Percentiles rank a stretch among this genome's conserved stretches.
phyloP scores from a whole-genome alignment of 2,113 vertebrate species.

The Gymnocephalus cernua region DNA sequence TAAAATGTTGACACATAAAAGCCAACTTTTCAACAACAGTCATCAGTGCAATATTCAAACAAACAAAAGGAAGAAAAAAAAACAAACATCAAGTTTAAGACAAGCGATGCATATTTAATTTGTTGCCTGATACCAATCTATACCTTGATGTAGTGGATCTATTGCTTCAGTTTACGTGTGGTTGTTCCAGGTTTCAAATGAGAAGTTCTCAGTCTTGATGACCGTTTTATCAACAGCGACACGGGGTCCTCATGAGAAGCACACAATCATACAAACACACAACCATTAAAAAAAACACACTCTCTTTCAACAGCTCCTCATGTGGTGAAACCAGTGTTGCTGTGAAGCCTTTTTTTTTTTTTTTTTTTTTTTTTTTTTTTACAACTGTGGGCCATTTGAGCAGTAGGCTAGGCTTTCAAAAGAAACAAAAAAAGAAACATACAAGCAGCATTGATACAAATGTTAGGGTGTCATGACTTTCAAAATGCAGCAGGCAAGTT shows the following conservation, averaged over 20 bases:
- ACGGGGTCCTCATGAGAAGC: conserved; percentile 56
- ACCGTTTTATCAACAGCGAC: conserved; percentile 52
- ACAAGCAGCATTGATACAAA: conserved; percentile 91
- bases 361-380: too few species aligned
- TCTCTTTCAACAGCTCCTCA: conserved; percentile 70
- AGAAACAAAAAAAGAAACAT: conserved; percentile 67
- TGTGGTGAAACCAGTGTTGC: conserved; percentile 76
- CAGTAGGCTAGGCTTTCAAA: conserved; percentile 66
- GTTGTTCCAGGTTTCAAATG: conserved; percentile 66
- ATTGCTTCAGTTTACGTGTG: conserved; percentile 64
- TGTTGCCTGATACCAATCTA: conserved; percentile 80
- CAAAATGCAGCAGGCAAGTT: conserved; percentile 80
- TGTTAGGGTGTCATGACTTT: conserved; percentile 87
- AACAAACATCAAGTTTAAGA: conserved; percentile 89
- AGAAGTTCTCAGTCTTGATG: conserved; percentile 61
- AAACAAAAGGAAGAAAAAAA: conserved; percentile 82
- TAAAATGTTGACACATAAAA: conserved; percentile 83
- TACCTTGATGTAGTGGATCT: conserved; percentile 63
- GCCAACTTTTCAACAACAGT: conserved; percentile 86
- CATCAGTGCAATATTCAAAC: conserved; percentile 93
- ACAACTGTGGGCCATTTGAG: conserved; percentile 83
- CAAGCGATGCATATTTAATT: conserved; percentile 83
- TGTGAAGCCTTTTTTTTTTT: conserved; percentile 82
- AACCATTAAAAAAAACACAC: conserved; percentile 59
- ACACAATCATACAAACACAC: conserved; percentile 42